These are phyloP conservation scores for Tricholaema leucomelas DNA, from an alignment of 2,113 vertebrate genomes.

Conservation along the genomic window DNA sequence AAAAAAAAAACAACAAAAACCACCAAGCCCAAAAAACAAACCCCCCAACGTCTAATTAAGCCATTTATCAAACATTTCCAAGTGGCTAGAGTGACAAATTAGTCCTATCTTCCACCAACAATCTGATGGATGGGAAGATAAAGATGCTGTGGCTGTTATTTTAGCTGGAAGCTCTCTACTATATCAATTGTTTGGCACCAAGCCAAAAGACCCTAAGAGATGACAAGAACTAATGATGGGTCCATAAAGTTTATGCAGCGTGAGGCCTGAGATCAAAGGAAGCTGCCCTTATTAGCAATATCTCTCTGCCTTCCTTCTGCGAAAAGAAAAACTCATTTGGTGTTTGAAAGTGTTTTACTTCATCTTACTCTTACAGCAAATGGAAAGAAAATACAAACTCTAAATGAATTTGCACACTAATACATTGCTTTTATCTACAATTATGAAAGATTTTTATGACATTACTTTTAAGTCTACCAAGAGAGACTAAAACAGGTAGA, in stretches of 20 bases:
- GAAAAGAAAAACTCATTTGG: background rate
- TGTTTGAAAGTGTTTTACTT: background rate
- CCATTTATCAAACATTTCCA: conserved; percentile 70
- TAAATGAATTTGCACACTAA: too few species aligned
- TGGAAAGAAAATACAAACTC: background rate
- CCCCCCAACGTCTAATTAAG: conserved; percentile 67
- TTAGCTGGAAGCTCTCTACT: conserved; percentile 65
- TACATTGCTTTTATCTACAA: background rate
- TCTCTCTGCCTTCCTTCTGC: background rate
- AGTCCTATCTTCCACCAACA: conserved; percentile 23
- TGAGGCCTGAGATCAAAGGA: conserved; percentile 40
- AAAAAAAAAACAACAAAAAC: too few species aligned
- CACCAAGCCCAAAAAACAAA: too few species aligned
- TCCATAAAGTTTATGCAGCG: conserved; percentile 12
- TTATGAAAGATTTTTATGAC: background rate
- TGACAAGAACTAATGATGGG: conserved; percentile 60
- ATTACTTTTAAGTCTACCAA: background rate
- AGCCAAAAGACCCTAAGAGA: conserved; percentile 45
- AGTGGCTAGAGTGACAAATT: conserved; percentile 69
- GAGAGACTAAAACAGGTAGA: background rate
- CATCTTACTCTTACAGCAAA: background rate
- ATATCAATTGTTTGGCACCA: conserved; percentile 56
- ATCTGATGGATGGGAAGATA: conserved; percentile 70
- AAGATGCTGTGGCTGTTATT: conserved; percentile 71
- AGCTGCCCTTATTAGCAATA: conserved; percentile 19